Evolutionary conservation across 2,113 vertebrate species (phyloP), one percentile per base, ranked within the genome.

Genomic region (Caranx ignobilis): DNA sequence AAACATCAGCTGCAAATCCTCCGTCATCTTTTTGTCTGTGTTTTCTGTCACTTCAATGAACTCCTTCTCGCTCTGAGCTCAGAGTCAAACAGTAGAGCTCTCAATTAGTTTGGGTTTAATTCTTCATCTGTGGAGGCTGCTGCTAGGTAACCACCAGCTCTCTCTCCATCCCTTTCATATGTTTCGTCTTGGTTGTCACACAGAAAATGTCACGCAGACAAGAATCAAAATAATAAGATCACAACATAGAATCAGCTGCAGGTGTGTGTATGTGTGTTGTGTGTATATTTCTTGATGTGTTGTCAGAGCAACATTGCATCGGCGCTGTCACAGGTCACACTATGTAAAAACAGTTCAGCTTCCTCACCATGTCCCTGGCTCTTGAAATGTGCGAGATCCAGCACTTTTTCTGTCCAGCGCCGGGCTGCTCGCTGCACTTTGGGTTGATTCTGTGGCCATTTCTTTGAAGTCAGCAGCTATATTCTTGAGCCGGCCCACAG

Each of bases 401-500:
- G 2, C 11, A 16, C 48, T 54, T 55, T 35, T 60, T 66, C 35
- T 45, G 45, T 35, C 6, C 26, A 18, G 52, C 63, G 16, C 35
- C 57, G 10, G 21, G 3, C 19, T 34, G 26, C 71, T 71, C 21
- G 19, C 3, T 32, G 26, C 45, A 45, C 26, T 37, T 45, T 18
- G 47, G 8, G 15, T 31, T 34, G 54, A 55, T 59, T 71, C 47
- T 34, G 57, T 62, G 45, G 11, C 35, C 10, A 48, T 71, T 70
- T 76, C 88, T 79, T 83, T 87, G 63, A 86, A 86, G 81, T 74
- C 60, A 61, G 75, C 3, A 69, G 82, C 86, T 65, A 72, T 81
- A 84, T 88, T 88, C 43, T 71, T 63, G 45, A 62, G 21, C 52
- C 41, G 48, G 11, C 8, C 19, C 0, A 3, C 10, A 47, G 31